Base-by-base conservation (phyloP, 92 coral and sea anemone genomes). In the Actinostola sp. region DNA sequence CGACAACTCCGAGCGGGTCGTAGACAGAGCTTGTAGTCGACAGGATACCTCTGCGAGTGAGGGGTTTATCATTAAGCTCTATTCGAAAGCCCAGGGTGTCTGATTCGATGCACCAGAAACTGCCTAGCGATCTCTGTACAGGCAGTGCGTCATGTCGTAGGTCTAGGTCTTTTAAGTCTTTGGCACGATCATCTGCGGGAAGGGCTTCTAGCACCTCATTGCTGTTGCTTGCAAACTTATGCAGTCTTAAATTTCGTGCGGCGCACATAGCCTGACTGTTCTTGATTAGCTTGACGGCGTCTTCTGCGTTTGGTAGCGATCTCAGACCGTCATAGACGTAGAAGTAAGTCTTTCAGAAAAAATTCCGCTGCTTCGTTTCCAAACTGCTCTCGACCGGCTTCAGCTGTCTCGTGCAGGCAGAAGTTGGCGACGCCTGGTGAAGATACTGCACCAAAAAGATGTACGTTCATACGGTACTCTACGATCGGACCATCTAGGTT, bases 181-280 rank as follows among this genome's bases (percentile, higher is more conserved):
- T 82, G 7, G 82, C 82, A 0, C 87, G 7, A 51, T 82, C 82
- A 32, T 75, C 87, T 24, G 46, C 30, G 17, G 67, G 72, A 9
- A 75, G 28, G 11, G 78, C 70, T 44, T 82, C 78, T 0, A 75
- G 75, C 3, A 82, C 72, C 16, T 16, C 24, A 16, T 74, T 82
- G 44, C 46, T 67, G 50, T 82, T 82, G 76, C 82, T 66, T 10
- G 77, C 82, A 30, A 75, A 74, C 39, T 82, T 82, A 66, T 82
- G 87, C 9, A 75, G 82, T n/a, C 67, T 73, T 5, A 82, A 67
- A 15, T 82, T 66, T 31, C 29, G 21, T 2, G 54, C 24, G 5
- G 82, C 72, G 48, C 82, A 82, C 72, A 67, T 48, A 14, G 61
- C 61, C 68, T 75, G 82, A 24, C 39, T 20, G 0, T 79, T 33